phyloP scores from a whole-genome alignment of 2,888 invertebrate genomes.

The Phalangium opilio region DNA sequence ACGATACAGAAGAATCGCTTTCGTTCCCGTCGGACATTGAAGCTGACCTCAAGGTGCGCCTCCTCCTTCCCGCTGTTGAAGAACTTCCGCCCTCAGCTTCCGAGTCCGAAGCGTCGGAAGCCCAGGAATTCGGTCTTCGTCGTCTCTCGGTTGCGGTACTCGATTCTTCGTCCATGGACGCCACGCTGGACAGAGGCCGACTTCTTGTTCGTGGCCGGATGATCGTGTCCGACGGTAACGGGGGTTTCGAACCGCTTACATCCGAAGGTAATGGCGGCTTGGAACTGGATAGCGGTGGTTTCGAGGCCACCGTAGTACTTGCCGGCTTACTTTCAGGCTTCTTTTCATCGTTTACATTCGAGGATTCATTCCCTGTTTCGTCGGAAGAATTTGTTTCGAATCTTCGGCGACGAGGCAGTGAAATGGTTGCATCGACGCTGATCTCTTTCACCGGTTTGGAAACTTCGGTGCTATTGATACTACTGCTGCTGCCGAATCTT shows the following conservation, averaged over 20 bases:
- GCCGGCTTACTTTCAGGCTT: too few relatives aligned
- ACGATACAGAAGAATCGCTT: neutral
- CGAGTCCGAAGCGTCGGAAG: neutral
- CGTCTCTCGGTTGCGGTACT: neutral
- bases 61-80: neutral
- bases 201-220: neutral
- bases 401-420: too few relatives aligned
- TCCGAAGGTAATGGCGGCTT: neutral
- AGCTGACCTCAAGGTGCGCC: neutral
- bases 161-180: neutral
- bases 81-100: neutral
- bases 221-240: neutral
- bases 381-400: too few relatives aligned
- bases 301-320: too few relatives aligned
- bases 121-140: neutral
- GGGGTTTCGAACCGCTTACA: too few relatives aligned
- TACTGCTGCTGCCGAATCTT: neutral
- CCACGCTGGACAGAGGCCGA: neutral
- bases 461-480: neutral
- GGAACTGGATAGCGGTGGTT: too few relatives aligned
- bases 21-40: conserved; percentile 6
- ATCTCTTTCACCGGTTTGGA: neutral
- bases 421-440: too few relatives aligned
- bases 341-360: too few relatives aligned
- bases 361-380: too few relatives aligned